These are phyloP conservation scores for Schizaphis graminum DNA, from an alignment of 2,888 invertebrate species.

Conservation along the genomic window DNA sequence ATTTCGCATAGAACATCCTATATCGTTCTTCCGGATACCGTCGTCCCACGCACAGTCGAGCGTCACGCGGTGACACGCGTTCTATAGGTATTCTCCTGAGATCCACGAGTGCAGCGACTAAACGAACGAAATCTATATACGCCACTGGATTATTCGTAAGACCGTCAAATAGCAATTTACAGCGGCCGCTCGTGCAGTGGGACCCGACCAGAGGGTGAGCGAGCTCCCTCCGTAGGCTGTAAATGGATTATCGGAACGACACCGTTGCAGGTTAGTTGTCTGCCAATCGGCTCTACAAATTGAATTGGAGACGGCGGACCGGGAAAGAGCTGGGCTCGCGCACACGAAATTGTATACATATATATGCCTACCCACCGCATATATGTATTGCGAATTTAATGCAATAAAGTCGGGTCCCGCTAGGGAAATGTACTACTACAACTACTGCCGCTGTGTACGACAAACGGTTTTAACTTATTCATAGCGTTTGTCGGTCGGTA, in stretches of 20 bases:
- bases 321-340: neutral
- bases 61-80: neutral
- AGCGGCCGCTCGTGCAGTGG: neutral
- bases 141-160: neutral
- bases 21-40: neutral
- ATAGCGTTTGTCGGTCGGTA: conserved; percentile 33
- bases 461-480: conserved; percentile 59
- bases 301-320: conserved; percentile 19
- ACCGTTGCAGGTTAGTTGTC: conserved; percentile 58
- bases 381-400: conserved; percentile 37
- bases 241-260: conserved; percentile 54
- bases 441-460: neutral
- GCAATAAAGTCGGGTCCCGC: conserved; percentile 55
- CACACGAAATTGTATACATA: neutral
- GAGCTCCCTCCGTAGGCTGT: neutral
- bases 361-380: neutral
- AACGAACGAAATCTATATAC: neutral
- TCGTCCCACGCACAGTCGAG: neutral
- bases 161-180: conserved; percentile 42
- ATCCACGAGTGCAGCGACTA: neutral
- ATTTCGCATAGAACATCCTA: neutral
- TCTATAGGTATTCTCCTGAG: neutral
- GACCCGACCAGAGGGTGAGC: neutral
- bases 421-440: conserved; percentile 45
- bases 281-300: conserved; percentile 50